phyloP scores from a whole-genome alignment of 2,888 invertebrate species.

The Dicycla oo region DNA sequence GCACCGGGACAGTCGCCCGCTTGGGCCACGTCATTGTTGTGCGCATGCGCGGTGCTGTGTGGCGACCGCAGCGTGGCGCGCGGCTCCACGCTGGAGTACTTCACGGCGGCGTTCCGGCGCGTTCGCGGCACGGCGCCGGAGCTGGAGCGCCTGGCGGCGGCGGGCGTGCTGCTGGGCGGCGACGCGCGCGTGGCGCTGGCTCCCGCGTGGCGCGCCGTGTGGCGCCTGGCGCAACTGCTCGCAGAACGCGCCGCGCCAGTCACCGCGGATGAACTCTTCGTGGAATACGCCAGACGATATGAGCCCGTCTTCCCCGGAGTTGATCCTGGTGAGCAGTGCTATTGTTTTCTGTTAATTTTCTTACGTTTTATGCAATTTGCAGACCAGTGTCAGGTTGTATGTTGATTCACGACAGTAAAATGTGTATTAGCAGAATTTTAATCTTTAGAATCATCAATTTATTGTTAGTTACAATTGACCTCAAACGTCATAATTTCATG shows the following conservation, averaged over 20 bases:
- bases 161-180: slow-evolving; percentile 73
- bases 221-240: slow-evolving; percentile 83
- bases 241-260: slow-evolving; percentile 71
- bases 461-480: neutral
- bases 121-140: slow-evolving; percentile 74
- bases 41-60: slow-evolving; percentile 82
- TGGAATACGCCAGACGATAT: slow-evolving; percentile 79
- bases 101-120: slow-evolving; percentile 73
- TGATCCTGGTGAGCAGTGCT: slow-evolving; percentile 75
- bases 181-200: slow-evolving; percentile 75
- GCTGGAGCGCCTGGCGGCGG: slow-evolving; percentile 70
- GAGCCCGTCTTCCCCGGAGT: slow-evolving; percentile 78
- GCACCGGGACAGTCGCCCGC: slow-evolving; percentile 74
- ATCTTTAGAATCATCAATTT: neutral
- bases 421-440: neutral
- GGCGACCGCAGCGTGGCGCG: slow-evolving; percentile 83
- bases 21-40: slow-evolving; percentile 75
- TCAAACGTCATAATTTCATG: neutral
- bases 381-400: neutral
- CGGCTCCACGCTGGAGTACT: slow-evolving; percentile 75
- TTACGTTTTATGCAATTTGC: neutral
- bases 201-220: slow-evolving; percentile 81
- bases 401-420: neutral
- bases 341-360: neutral
- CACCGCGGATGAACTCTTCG: slow-evolving; percentile 71